Evolutionary conservation across 2,797 vertebrate species (phyloP), one percentile per base, ranked within the genome.

Genomic region (Myotis vivesi): DNA sequence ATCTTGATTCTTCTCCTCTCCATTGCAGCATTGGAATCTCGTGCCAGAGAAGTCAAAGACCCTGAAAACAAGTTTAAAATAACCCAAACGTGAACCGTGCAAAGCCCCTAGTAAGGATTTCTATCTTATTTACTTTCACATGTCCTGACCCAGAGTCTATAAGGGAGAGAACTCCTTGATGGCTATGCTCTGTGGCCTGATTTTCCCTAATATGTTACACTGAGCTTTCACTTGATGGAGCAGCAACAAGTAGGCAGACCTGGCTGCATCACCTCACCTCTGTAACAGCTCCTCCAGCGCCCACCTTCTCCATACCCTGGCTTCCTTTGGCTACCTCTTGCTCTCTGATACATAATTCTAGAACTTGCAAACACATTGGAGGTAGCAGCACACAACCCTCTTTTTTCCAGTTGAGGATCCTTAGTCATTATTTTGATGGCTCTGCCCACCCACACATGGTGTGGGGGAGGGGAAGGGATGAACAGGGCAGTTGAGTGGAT

Each of bases 341-440:
- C 3, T 84, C 72, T 93, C 28, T 4, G 4, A 41, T 22, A 46
- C 59, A 23, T 12, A 19, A 33, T 66, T 94, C 16, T 36, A 55
- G 25, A 30, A 28, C 69, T 23, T 6, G 17, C 41, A 59, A 90
- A 75, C 41, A n/a, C 36, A 85, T 10, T 8, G 13, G 23, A 10
- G 59, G 9, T 5, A 33, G 41, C 55, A 64, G 44, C 41, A 55
- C 6, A 19, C 2, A 17, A 2, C 20, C 41, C 16, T 73, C n/a
- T 25, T 30, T 19, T 30, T 51, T 25, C 33, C 16, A 33, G 4
- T 20, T 92, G 53, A 73, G 16, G n/a, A 8, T 82, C 57, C 72
- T 59, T 64, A 53, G 82, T 91, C 64, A 89, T 80, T 51, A 38
- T 15, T 51, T 84, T 41, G 59, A 89, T 59, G 59, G 53, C 33